Base-by-base conservation (phyloP, 2,888 invertebrate species). In the Agelastica alni region DNA sequence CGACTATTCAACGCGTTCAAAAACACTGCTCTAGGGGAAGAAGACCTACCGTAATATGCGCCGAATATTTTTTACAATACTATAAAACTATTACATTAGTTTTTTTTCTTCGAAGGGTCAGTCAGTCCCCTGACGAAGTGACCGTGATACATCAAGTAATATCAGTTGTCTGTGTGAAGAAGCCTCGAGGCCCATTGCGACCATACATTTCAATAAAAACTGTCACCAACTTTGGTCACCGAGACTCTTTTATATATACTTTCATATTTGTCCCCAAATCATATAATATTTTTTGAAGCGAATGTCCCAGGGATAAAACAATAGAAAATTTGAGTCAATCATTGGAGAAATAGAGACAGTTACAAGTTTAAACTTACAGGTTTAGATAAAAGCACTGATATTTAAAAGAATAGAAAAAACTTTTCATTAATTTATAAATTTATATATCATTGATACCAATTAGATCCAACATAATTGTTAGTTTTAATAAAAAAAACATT, bases 111-210 rank as follows among this genome's bases (percentile, higher is more conserved):
- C 61, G 60, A 66, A 68, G 73, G 73, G 74, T 73, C 72, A 72
- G 65, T 55, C 55, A 30, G 71, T 75, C 74, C 75, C 75, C 64
- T 68, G 74, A 70, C 73, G 72, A 67, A 75, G 72, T 76, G 76
- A 76, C 77, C 75, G 77, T 75, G 77, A 76, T 77, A 76, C 75
- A 77, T 77, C 77, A 77, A 76, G 75, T 72, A 76, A 76, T 75
- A 77, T 77, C 76, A 75, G 75, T 74, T 75, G 75, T 75, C 75
- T 73, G 65, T 66, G 64, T 63, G 72, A 71, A 73, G 73, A 71
- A 68, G 72, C 72, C 70, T 68, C 59, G 66, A 66, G 68, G 72
- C 74, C 74, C 74, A 66, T 51, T 64, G 68, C 69, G 72, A 66
- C 76, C 73, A 77, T 77, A 76, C 75, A 73, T 77, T 77, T 77